Evolutionary conservation across 2,797 vertebrate species (phyloP).

Genomic region (Rhinatrema bivittatum): DNA sequence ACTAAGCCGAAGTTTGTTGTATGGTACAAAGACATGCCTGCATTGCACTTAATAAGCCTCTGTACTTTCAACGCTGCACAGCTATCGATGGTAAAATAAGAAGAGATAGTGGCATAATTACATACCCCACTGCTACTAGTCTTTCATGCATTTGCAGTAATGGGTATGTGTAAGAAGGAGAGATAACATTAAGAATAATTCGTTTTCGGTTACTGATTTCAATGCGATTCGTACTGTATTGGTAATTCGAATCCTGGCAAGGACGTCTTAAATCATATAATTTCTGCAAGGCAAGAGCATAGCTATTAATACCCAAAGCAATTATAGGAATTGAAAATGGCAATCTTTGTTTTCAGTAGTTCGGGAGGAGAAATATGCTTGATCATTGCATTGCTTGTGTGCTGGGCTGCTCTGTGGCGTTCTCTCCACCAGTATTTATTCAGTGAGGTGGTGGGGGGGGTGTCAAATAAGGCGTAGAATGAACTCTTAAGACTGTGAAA

Average conservation of each 20-base stretch:
- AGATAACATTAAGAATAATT: conserved; percentile 7
- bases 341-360: conserved; percentile 15
- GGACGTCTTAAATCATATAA: conserved; percentile 31
- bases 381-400: conserved; percentile 25
- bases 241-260: conserved; percentile 44
- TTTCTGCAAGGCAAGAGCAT: conserved; percentile 44
- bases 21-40: conserved; percentile 14
- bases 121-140: no score
- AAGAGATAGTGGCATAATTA: no score
- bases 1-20: conserved; percentile 32
- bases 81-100: no score
- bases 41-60: conserved; percentile 28
- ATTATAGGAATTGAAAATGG: conserved; percentile 38
- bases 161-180: no score
- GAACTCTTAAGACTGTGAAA: conserved; percentile 49
- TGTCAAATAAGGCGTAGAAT: conserved; percentile 39
- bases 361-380: conserved; percentile 15
- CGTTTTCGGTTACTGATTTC: conserved; percentile 24
- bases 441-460: conserved; percentile 21
- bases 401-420: conserved; percentile 11
- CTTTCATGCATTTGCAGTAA: no score
- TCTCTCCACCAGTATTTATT: conserved; percentile 40
- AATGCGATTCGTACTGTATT: no score
- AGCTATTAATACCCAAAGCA: conserved; percentile 29
- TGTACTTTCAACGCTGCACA: no score